Conservation (phyloP, 1,140 invertebrate genomes). For the Bombus confusus region DNA sequence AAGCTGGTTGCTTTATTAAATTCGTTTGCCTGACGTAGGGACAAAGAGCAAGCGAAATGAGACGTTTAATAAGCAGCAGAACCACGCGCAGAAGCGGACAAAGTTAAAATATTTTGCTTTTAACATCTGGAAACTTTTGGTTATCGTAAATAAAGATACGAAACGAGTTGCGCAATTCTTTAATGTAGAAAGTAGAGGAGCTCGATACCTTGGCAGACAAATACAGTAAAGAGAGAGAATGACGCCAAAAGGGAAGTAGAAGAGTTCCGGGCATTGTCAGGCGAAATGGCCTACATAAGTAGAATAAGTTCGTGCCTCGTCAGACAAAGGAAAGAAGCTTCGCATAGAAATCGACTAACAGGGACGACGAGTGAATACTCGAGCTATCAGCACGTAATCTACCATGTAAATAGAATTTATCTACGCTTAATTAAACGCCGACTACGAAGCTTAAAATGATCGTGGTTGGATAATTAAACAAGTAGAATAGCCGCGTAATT, state of each 20-base stretch:
- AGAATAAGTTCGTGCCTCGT: not conserved
- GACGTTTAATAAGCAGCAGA: not conserved
- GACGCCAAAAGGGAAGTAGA: too few species aligned
- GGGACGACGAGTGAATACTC: not conserved
- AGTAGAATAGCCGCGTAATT: not conserved
- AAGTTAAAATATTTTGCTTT: not conserved
- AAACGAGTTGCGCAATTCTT: not conserved
- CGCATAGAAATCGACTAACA: not conserved
- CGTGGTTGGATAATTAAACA: not conserved
- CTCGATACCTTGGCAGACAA: not conserved
- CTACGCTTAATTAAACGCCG: not conserved
- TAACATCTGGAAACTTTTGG: not conserved
- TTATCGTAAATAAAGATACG: not conserved
- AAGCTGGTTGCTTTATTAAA: slow-evolving; percentile 17
- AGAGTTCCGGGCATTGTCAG: not conserved
- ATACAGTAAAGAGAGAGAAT: not conserved
- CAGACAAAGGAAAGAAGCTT: not conserved
- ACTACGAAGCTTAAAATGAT: not conserved
- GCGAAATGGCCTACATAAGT: not conserved
- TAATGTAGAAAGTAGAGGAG: not conserved
- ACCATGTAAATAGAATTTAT: not conserved
- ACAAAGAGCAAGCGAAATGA: not conserved
- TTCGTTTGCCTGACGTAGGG: not conserved
- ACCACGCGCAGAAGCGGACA: not conserved
- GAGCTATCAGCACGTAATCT: not conserved